Base-by-base conservation (phyloP, 2,888 invertebrate species). In the Hermaeophaga mercurialis region DNA sequence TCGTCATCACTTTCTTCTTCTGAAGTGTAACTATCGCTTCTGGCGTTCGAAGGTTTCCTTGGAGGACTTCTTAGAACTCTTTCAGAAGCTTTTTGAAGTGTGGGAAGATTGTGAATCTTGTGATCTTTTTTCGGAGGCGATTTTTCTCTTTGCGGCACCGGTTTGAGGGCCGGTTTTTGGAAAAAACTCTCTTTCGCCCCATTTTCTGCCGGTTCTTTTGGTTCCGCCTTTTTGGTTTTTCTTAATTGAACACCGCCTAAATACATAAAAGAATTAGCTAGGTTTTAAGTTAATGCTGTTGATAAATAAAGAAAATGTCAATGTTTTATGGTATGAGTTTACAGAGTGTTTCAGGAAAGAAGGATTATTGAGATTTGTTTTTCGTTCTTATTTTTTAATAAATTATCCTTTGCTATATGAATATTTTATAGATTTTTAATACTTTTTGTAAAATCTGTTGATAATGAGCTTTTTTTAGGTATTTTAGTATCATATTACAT, bases 51-150 rank as follows among this genome's bases (percentile, higher is more conserved):
- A 9, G 69, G 65, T 54, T 61, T 66, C 39, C 66, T 64, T 11
- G 65, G 65, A 17, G 67, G 63, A 11, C 70, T 67, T 63, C 74
- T 75, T 31, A 71, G 59, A 47, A 71, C 69, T 56, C 75, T 64
- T 34, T 76, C 75, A 17, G 73, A 71, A 2, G 75, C 76, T 59
- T 75, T 77, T 59, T 76, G 76, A 12, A 78, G 63, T 54, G 66
- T 66, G 1, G 70, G 70, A 8, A 70, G 60, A 33, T 68, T 67
- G 43, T 67, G 64, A 5, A 72, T 56, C 52, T 69, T 70, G 52
- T 69, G 56, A 41, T 71, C 71, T 54, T 80, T 75, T 66, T 79
- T 79, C 3, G 77, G 73, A 52, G 63, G 74, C 4, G 67, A 62
- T 59, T 66, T 68, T 49, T 77, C 74, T 47, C 74, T 71, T 12